phyloP scores from a whole-genome alignment of 2,797 vertebrate genomes.

The Trachops cirrhosus region DNA sequence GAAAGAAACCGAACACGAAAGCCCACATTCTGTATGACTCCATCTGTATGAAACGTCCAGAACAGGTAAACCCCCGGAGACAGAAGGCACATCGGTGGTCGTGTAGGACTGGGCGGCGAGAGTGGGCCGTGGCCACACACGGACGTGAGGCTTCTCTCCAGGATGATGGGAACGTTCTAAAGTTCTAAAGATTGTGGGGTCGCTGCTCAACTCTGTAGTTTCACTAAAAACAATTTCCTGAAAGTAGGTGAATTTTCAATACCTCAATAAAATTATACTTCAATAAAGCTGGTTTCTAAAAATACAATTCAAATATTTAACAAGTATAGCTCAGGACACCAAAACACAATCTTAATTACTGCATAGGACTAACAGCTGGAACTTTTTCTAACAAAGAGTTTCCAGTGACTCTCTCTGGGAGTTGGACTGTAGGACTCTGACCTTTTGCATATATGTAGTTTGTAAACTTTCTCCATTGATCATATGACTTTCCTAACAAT shows the following conservation, averaged over 20 bases:
- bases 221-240: not conserved
- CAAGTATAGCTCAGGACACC: not conserved
- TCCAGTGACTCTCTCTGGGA: not conserved
- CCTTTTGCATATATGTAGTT: not conserved
- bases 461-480: not conserved
- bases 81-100: too few species aligned
- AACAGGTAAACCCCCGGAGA: too few species aligned
- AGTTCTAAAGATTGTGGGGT: not conserved
- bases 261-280: not conserved
- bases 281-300: not conserved
- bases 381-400: not conserved
- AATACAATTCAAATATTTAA: not conserved
- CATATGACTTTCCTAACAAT: not conserved
- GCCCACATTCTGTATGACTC: too few species aligned
- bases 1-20: too few species aligned
- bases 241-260: not conserved
- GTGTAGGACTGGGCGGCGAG: too few species aligned
- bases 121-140: too few species aligned
- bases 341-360: not conserved
- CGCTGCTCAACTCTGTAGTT: not conserved
- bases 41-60: too few species aligned
- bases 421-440: not conserved
- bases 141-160: too few species aligned
- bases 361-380: not conserved
- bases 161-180: not conserved